Evolutionary conservation across 2,113 vertebrate species (phyloP), one percentile per base, ranked within the genome.

Genomic region (Accipiter virgatus): DNA sequence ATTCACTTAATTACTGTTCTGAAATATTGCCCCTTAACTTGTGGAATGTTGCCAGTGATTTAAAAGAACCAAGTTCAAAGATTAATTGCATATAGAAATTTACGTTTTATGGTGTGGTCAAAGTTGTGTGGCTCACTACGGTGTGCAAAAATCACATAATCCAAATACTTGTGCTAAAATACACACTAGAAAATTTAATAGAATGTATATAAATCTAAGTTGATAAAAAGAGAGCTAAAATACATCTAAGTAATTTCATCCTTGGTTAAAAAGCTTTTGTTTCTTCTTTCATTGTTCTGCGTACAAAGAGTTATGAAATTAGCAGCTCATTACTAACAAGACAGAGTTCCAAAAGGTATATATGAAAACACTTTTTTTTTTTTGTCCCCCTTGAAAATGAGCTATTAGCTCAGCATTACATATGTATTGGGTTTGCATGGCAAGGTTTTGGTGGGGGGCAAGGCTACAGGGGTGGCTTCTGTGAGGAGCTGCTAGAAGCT

Each of bases 201-300:
- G 12, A 21, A 55, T 62, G 42, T 19, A 45, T 18, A 81, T 91
- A 91, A 92, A 84, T 84, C 34, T 63, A 86, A 25, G 7, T 19
- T 93, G 56, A 70, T 90, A 82, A 66, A 90, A 94, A 86, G 83
- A 67, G 66, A 91, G 55, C 53, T 55, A 43, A 95, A 93, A 77
- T 86, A 23, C 8, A 5, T 58, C 5, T 61, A 73, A 79, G 34
- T 73, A 66, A 81, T 90, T 91, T 71, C 20, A n/a, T 72, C 25
- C 16, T 21, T 62, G 11, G 2, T 88, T 73, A 72, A 92, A 91
- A 43, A 27, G 4, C 1, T 43, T 59, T 53, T 94, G 20, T 72
- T 56, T 56, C 21, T 93, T 84, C 47, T 86, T 90, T 65, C 83
- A 45, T 36, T 91, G 53, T 82, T 83, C 47, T 88, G 13, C 7